Conservation (phyloP, 2,888 invertebrate genomes). For the Drosophila niveifrons region DNA sequence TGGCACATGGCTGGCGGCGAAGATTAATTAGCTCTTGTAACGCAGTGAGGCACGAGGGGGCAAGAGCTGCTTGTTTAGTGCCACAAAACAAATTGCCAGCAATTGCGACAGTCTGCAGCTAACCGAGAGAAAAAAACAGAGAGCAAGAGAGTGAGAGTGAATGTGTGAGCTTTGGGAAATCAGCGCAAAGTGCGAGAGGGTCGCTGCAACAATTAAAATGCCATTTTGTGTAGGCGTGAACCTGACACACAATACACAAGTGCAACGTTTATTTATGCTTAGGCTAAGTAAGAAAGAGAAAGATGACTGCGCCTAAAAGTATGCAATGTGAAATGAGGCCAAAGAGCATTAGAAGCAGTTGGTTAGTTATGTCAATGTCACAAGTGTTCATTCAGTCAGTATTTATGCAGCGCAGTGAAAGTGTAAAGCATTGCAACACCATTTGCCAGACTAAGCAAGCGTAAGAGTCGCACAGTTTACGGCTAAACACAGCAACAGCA, state of each 20-base stretch:
- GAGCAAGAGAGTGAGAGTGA: slow-evolving; percentile 4
- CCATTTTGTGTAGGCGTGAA: slow-evolving; percentile 50
- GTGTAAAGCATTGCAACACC: slow-evolving; percentile 48
- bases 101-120: slow-evolving; percentile 53
- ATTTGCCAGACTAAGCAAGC: slow-evolving; percentile 57
- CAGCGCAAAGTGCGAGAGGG: slow-evolving; percentile 69
- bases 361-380: slow-evolving; percentile 73
- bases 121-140: slow-evolving; percentile 3
- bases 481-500: slow-evolving; percentile 39
- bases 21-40: slow-evolving; percentile 78
- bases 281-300: background rate
- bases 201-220: slow-evolving; percentile 61
- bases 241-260: slow-evolving; percentile 22
- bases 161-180: slow-evolving; percentile 63
- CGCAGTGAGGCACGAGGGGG: slow-evolving; percentile 52
- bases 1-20: slow-evolving; percentile 54
- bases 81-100: slow-evolving; percentile 73
- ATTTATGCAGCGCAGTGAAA: slow-evolving; percentile 37
- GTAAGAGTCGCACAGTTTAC: slow-evolving; percentile 43
- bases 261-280: slow-evolving; percentile 19
- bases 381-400: slow-evolving; percentile 31
- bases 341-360: slow-evolving; percentile 26
- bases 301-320: slow-evolving; percentile 16
- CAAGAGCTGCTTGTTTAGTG: slow-evolving; percentile 54
- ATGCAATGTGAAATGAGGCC: slow-evolving; percentile 38